A percentile compares a stretch with the other conserved stretches of the same genome.
phyloP scores from a whole-genome alignment of 2,888 invertebrate genomes.

The Pelosia muscerda region DNA sequence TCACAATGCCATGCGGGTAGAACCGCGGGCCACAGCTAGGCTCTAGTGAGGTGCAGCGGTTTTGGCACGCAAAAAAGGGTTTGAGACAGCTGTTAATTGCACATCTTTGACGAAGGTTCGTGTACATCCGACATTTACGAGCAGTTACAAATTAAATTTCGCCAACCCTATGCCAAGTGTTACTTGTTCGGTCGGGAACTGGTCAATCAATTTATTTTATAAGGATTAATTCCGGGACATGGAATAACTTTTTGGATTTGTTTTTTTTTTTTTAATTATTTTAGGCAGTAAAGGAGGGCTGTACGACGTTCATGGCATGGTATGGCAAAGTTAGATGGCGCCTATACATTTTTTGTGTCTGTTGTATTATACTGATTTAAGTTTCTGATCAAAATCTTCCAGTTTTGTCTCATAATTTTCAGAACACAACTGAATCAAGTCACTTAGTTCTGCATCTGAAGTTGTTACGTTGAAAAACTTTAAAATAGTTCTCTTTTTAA shows the following conservation, averaged over 20 bases:
- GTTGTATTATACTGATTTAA: too few relatives aligned
- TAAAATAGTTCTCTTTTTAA: background rate
- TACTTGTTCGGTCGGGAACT: conserved; percentile 28
- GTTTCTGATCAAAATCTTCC: too few relatives aligned
- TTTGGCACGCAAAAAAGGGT: too few relatives aligned
- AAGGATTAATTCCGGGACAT: conserved; percentile 37
- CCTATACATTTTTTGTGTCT: too few relatives aligned
- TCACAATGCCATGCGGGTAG: too few relatives aligned
- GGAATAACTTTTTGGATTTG: conserved; percentile 9
- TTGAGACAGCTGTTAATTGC: background rate
- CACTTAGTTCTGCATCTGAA: background rate
- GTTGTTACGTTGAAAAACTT: background rate
- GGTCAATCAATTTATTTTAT: conserved; percentile 54
- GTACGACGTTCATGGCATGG: too few relatives aligned
- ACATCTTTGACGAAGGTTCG: conserved; percentile 11
- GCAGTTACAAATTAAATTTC: conserved; percentile 17
- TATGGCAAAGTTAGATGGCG: too few relatives aligned
- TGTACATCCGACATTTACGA: conserved; percentile 1
- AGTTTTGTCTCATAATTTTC: background rate
- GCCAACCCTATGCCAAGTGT: conserved; percentile 36
- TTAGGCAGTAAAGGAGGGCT: background rate
- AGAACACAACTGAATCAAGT: background rate
- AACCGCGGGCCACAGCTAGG: too few relatives aligned
- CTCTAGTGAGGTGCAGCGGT: too few relatives aligned
- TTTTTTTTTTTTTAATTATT: conserved; percentile 32